phyloP scores from a whole-genome alignment of 2,888 invertebrate genomes.

The Apodemia duryi region DNA sequence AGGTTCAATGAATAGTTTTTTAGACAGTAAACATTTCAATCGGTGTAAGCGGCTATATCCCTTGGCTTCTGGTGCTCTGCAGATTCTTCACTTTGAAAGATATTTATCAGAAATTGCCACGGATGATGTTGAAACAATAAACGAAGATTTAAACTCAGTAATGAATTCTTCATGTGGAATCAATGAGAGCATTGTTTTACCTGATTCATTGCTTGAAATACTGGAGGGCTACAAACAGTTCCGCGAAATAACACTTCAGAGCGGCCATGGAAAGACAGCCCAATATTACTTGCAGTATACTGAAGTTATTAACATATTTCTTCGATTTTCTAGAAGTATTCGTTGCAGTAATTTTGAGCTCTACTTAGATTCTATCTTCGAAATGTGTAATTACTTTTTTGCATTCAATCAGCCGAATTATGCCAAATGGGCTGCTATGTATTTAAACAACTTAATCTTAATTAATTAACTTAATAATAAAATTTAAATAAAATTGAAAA shows the following conservation, averaged over 20 bases:
- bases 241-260: slow-evolving; percentile 27
- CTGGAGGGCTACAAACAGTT: slow-evolving; percentile 32
- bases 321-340: slow-evolving; percentile 34
- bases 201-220: slow-evolving; percentile 30
- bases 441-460: slow-evolving; percentile 32
- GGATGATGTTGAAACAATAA: not conserved
- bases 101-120: slow-evolving; percentile 32
- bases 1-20: slow-evolving; percentile 34
- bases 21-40: slow-evolving; percentile 45
- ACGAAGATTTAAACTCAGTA: slow-evolving; percentile 28
- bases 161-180: slow-evolving; percentile 26
- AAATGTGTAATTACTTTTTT: slow-evolving; percentile 36
- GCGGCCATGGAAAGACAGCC: slow-evolving; percentile 33
- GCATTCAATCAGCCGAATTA: slow-evolving; percentile 28
- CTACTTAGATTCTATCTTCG: slow-evolving; percentile 32
- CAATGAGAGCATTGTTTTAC: slow-evolving; percentile 31
- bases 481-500: no score
- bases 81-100: slow-evolving; percentile 39
- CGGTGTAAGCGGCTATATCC: slow-evolving; percentile 44
- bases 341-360: slow-evolving; percentile 37
- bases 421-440: slow-evolving; percentile 29
- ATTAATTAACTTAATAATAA: no score
- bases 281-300: slow-evolving; percentile 31
- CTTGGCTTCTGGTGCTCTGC: slow-evolving; percentile 34
- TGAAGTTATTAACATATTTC: slow-evolving; percentile 26